Percentiles rank a stretch among this genome's conserved stretches.
Conservation (phyloP, 2,888 invertebrate genomes). For the Drosophila villosipedis region DNA sequence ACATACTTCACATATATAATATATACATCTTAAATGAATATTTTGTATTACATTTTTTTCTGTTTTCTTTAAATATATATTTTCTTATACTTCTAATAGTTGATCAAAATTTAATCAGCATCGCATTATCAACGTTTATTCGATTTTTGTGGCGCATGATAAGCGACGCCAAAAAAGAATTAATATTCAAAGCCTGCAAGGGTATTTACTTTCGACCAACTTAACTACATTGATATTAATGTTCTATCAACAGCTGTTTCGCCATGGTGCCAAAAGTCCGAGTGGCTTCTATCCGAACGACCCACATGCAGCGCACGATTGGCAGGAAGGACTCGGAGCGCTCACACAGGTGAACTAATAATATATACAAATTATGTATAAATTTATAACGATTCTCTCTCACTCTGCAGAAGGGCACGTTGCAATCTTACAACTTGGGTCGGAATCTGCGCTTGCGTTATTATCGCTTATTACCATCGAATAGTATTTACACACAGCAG, state of each 20-base stretch:
- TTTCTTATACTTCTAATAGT: not conserved
- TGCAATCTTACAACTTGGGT: conserved; percentile 91
- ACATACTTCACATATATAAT: not conserved
- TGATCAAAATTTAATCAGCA: not conserved
- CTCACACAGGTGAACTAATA: conserved; percentile 87
- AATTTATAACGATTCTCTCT: conserved; percentile 4
- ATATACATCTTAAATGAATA: not conserved
- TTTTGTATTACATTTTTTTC: not conserved
- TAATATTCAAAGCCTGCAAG: not conserved
- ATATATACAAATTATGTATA: not conserved
- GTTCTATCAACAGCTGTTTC: conserved; percentile 78
- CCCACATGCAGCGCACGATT: conserved; percentile 90
- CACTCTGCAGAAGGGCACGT: conserved; percentile 89
- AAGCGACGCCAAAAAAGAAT: not conserved
- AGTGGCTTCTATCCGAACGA: conserved; percentile 91
- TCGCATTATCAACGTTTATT: not conserved
- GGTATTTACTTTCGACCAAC: not conserved
- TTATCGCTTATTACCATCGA: conserved; percentile 88
- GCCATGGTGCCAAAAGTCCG: conserved; percentile 87
- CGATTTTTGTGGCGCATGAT: not conserved
- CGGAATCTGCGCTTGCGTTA: conserved; percentile 90
- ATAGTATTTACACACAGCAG: conserved; percentile 87
- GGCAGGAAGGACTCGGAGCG: conserved; percentile 93
- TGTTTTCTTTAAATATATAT: not conserved
- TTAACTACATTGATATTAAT: not conserved